A percentile compares a stretch with the other conserved stretches of the same genome.
Conservation (phyloP, 2,113 vertebrate genomes). For the Hyperopisus bebe region DNA sequence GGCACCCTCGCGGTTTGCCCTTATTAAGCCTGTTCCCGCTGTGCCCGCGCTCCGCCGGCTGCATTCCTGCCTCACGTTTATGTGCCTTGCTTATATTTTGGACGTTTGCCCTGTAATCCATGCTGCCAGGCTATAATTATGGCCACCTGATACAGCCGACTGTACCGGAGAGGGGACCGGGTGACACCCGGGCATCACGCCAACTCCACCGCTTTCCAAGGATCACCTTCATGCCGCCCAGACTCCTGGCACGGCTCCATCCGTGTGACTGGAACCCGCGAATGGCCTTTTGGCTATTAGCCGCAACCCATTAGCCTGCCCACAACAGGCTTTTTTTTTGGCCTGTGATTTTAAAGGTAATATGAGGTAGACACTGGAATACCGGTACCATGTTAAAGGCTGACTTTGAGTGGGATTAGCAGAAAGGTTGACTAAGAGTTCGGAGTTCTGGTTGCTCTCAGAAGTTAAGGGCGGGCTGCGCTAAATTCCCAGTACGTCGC, state of each 20-base stretch:
- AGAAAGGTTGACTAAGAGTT: neutral
- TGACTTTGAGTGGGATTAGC: neutral
- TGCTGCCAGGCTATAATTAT: slow-evolving; percentile 49
- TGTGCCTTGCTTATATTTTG: slow-evolving; percentile 16
- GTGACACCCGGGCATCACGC: neutral
- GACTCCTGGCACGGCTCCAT: neutral
- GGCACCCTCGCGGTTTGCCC: slow-evolving; percentile 23
- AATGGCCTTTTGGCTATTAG: neutral
- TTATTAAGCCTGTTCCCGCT: slow-evolving; percentile 28
- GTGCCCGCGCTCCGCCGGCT: neutral
- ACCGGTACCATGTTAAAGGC: neutral
- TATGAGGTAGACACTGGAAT: neutral
- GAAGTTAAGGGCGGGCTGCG: neutral
- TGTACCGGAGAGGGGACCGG: neutral
- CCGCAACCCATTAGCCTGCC: neutral
- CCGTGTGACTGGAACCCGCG: neutral
- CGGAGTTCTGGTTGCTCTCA: neutral
- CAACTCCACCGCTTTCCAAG: slow-evolving; percentile 8
- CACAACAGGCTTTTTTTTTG: neutral
- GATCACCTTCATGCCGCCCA: neutral
- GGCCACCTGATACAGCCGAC: slow-evolving; percentile 39
- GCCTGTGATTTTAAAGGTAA: neutral
- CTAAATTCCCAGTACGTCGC: neutral
- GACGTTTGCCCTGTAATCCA: slow-evolving; percentile 38
- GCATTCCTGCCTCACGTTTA: slow-evolving; percentile 29